Base-by-base conservation (phyloP, 1,140 invertebrate species). In the Agraylea sexmaculata region DNA sequence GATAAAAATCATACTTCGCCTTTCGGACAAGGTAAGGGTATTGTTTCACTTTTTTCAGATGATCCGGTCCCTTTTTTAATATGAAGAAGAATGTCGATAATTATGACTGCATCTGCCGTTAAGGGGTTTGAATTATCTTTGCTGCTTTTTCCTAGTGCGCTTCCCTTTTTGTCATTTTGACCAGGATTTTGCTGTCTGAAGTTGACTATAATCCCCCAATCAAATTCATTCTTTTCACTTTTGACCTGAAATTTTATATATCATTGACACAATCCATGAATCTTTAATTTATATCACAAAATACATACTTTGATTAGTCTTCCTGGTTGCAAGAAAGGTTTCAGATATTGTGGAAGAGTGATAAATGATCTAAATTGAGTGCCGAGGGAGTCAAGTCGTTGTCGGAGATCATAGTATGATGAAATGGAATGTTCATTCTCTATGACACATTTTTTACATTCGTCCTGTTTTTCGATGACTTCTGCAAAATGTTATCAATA, bases 161-260 rank as follows among this genome's bases (percentile, higher is more conserved):
- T 57, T 17, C 46, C 65, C 5, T 30, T 37, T 50, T 59, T 72
- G 12, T 46, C 48, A 18, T 46, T 51, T 17, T 54, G 46, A 30
- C 50, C 52, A 39, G 55, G 60, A 23, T 64, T 67, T 42, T 78
- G 68, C 51, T 88, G 89, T 51, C 87, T 83, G 53, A 91, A 95
- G 60, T 93, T 95, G 1, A 99, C 74, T 29, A 98, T 76, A 17
- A 92, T 85, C 22, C 91, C 91, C 93, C 94, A 99, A 49, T 92
- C 93, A 63, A 92, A 98, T 57, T 91, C 82, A 41, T 85, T 68
- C 37, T 80, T 75, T 34, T 81, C 80, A 52, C 81, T 84, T 67
- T 89, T 87, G 2, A 95, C 75, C 81, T 90, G 40, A 22, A 52
- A 57, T 40, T 40, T 27, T 22, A 45, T 25, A 39, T 41, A 46